A percentile compares a stretch with the other conserved stretches of the same genome.
Conservation (phyloP, 1,140 invertebrate species). For the Argopecten irradians region DNA sequence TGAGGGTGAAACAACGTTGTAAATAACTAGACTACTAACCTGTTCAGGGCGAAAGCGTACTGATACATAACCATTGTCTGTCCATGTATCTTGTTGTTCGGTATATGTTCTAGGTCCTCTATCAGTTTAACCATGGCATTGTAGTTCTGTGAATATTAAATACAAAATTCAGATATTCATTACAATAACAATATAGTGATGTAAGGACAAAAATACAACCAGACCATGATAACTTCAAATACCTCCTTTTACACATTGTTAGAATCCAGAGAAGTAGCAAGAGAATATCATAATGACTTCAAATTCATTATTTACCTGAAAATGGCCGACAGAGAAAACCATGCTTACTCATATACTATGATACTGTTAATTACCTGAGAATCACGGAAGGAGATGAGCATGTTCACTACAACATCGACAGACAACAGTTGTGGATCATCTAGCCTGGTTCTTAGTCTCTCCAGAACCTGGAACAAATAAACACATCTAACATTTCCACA, state of each 20-base stretch:
- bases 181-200: no score
- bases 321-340: no score
- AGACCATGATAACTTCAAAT: not conserved
- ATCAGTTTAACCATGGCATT: conserved; percentile 98
- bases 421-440: conserved; percentile 98
- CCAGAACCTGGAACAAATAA: conserved; percentile 80
- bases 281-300: not conserved
- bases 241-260: not conserved
- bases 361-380: conserved; percentile 83
- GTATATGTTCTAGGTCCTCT: conserved; percentile 95
- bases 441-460: conserved; percentile 93
- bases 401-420: conserved; percentile 94
- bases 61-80: conserved; percentile 81
- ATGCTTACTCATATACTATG: no score
- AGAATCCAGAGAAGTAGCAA: not conserved
- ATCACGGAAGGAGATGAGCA: conserved; percentile 94
- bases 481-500: not conserved
- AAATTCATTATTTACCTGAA: no score
- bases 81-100: conserved; percentile 89
- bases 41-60: conserved; percentile 98
- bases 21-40: conserved; percentile 77
- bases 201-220: no score
- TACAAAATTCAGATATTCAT: not conserved
- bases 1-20: no score
- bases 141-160: conserved; percentile 89